Base-by-base conservation (phyloP, 1,140 invertebrate genomes). In the Teleogryllus occipitalis region DNA sequence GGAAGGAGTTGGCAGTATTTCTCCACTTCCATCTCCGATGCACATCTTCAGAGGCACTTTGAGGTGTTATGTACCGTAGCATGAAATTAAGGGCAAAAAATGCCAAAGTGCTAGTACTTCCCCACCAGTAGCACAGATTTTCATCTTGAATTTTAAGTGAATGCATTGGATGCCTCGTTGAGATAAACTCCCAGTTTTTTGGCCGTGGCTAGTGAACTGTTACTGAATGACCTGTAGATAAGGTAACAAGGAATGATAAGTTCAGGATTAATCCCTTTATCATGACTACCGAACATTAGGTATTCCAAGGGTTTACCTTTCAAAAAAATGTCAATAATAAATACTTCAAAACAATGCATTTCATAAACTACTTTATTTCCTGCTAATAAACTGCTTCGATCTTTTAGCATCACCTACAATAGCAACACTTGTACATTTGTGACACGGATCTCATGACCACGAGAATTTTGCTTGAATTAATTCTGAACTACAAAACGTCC, bases 1-100 rank as follows among this genome's bases (percentile, higher is more conserved):
- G 80, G 12, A 88, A 85, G 15, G 87, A 88, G 47, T 85, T 85
- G 6, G 83, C 82, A 47, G 85, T 87, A 81, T 88, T 88, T 81
- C 85, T 86, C 87, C 87, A 88, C 83, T 86, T 87, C 87, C 87
- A 88, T 49, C 83, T 77, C 77, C 80, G 81, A 8, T 77, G 72
- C 22, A 78, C 75, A 8, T 47, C 78, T 27, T 80, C 79, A 74
- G 77, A 80, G 10, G 81, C 82, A 80, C 81, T 81, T 8, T 46
- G 77, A 39, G 82, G 82, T 65, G 81, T 80, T 15, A 82, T 2
- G 46, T 47, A 47, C 48, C 76, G 21, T 4, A 77, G 76, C 39
- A 77, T 27, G 15, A 77, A 18, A 39, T 77, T 77, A 14, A 39
- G n/a, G 39, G 8, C 18, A n/a, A 77, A n/a, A 48, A 77, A 77